Percentiles rank a stretch among this genome's conserved stretches.
Conservation (phyloP, 30 jellyfish, hydroid and myxozoan species). For the Sanderia malayensis region DNA sequence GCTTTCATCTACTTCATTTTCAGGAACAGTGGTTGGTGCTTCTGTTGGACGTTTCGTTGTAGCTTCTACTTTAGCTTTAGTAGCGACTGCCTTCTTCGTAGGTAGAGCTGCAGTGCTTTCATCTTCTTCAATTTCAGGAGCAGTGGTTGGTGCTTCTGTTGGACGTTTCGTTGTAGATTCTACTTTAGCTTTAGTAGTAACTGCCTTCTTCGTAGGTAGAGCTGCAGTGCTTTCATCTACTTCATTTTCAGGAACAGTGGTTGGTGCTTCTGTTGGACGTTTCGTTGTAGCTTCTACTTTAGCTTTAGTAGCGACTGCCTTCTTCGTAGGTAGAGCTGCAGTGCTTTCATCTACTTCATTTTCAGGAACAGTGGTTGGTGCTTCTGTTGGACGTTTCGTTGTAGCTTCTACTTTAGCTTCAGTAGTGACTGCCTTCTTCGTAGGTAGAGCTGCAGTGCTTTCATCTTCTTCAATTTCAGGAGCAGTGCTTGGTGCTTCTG, state of each 20-base stretch:
- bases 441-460: not conserved
- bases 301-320: constrained; percentile 2
- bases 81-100: not conserved
- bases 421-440: constrained; percentile 1
- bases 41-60: not conserved
- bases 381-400: not conserved
- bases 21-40: not conserved
- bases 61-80: not conserved
- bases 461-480: not conserved
- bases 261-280: not conserved
- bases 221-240: not conserved
- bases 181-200: not conserved
- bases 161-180: not conserved
- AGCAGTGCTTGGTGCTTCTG: not conserved
- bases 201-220: not conserved
- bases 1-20: not conserved
- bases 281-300: not conserved
- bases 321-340: not conserved
- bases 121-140: not conserved
- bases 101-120: not conserved
- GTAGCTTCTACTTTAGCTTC: not conserved
- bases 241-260: not conserved
- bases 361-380: not conserved
- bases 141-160: not conserved
- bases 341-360: not conserved